Base-by-base conservation (phyloP, 2,888 invertebrate genomes). In the Eueremaeus valkanovi region DNA sequence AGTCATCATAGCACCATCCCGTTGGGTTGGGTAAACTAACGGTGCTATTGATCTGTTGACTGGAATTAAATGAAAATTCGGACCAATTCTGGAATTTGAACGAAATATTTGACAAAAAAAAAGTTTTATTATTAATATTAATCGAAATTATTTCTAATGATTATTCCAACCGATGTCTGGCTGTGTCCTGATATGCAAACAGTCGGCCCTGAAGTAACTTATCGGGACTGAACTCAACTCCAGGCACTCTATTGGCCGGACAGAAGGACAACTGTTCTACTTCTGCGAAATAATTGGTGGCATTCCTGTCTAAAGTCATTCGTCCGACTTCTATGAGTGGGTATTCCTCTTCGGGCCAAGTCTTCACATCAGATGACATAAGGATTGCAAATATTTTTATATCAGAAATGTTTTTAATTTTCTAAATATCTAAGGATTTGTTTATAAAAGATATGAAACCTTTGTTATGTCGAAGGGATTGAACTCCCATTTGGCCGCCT, bases 401-500 rank as follows among this genome's bases (percentile, higher is more conserved):
- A n/a, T n/a, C n/a, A n/a, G n/a, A n/a, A n/a, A n/a, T n/a, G 36
- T 36, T 36, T 36, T 8, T 36, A 11, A 5, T 36, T 36, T 8
- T 8, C 36, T 36, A 36, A 5, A 8, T 36, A 36, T 36, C 11
- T 11, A 36, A 36, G 27, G 21, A 16, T 3, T 33, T 21, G 36
- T 18, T 31, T 40, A 24, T 75, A 36, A 55, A 49, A n/a, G 6
- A 24, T 27, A 13, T 6, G 9, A 76, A 72, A 88, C 88, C 86
- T 96, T 95, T 0, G 95, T 96, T 77, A 94, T 82, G 83, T 97
- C 96, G 83, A 97, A 96, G 49, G 95, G 95, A 86, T 96, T 95
- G 85, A 90, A 93, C 80, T 87, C 88, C 82, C 86, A 88, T 45
- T 85, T 88, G 79, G 91, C 90, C 1, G 93, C 94, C 84, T 96